Conservation (phyloP, 2,888 invertebrate genomes). For the Cheilosia impressa region DNA sequence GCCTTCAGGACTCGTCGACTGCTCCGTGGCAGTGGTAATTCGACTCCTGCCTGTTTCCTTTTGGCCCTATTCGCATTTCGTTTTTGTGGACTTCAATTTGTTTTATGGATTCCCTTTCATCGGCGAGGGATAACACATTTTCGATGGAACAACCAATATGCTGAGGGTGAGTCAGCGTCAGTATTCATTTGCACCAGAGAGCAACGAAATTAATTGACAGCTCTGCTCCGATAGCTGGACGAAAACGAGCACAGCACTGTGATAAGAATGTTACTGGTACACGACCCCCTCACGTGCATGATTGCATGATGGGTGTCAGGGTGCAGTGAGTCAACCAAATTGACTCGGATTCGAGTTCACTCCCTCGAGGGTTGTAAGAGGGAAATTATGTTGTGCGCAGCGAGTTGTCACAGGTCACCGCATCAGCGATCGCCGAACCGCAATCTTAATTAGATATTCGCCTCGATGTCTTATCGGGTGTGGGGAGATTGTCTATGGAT, state of each 20-base stretch:
- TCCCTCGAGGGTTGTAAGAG: constrained; percentile 56
- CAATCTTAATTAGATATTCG: constrained; percentile 66
- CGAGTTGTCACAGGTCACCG: constrained; percentile 57
- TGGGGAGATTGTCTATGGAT: constrained; percentile 42
- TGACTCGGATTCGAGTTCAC: constrained; percentile 21
- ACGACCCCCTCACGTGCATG: constrained; percentile 35
- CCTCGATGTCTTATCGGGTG: constrained; percentile 1
- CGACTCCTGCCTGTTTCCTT: constrained; percentile 55
- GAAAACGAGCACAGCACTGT: constrained; percentile 26
- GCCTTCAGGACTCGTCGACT: constrained; percentile 44
- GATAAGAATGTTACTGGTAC: constrained; percentile 47
- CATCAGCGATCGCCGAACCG: constrained; percentile 23
- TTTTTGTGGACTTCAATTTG: constrained; percentile 68
- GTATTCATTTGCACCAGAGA: constrained; percentile 31
- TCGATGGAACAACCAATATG: constrained; percentile 53
- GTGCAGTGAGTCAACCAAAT: constrained; percentile 69
- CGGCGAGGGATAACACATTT: constrained; percentile 64
- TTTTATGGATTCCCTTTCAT: constrained; percentile 73
- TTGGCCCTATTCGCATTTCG: constrained; percentile 30
- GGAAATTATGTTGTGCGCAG: constrained; percentile 34
- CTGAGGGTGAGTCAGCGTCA: constrained; percentile 69
- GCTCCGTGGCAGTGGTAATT: constrained; percentile 59
- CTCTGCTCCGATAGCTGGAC: constrained; percentile 43
- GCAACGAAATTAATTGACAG: constrained; percentile 69
- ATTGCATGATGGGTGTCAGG: constrained; percentile 65